A percentile compares a stretch with the other conserved stretches of the same genome.
These are phyloP conservation scores for Montipora foliosa DNA, from an alignment of 64 coral and sea anemone genomes.

Conservation along the genomic window DNA sequence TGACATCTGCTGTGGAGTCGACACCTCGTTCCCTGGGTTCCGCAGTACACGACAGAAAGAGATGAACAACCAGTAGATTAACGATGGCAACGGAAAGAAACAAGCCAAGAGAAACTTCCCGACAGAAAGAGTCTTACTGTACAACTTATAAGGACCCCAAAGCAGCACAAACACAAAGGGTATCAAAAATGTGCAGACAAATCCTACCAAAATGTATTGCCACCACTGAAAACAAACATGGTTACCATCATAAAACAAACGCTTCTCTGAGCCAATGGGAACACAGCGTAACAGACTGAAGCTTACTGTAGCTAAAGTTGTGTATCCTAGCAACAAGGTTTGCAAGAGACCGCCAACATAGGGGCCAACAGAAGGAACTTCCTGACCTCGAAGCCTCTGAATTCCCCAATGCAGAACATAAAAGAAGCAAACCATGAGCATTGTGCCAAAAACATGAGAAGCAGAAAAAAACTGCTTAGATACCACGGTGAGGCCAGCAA, in stretches of 20 bases:
- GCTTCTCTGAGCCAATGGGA: conserved; percentile 31
- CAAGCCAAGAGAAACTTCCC: conserved; percentile 52
- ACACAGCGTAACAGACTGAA: conserved; percentile 65
- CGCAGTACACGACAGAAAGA: neutral
- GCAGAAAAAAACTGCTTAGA: conserved; percentile 65
- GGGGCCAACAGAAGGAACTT: conserved; percentile 47
- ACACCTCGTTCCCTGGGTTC: neutral
- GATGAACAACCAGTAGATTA: conserved; percentile 23
- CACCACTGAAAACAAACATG: conserved; percentile 79
- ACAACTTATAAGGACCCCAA: conserved; percentile 63
- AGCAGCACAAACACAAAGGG: conserved; percentile 80
- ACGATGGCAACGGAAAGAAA: conserved; percentile 62
- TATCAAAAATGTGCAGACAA: conserved; percentile 62
- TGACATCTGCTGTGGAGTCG: neutral
- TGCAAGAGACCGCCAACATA: conserved; percentile 81
- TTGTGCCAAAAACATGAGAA: conserved; percentile 45
- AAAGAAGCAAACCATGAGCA: conserved; percentile 35
- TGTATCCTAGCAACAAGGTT: conserved; percentile 90
- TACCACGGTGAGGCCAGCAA: conserved; percentile 70
- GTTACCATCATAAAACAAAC: conserved; percentile 66
- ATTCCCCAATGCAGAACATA: conserved; percentile 25
- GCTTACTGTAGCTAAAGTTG: conserved; percentile 48
- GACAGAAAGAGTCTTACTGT: conserved; percentile 58
- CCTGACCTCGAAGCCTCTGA: neutral
- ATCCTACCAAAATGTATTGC: conserved; percentile 64